Evolutionary conservation across 2,113 vertebrate genomes (phyloP), one percentile per base, ranked within the genome.

Genomic region (Macrotus californicus): DNA sequence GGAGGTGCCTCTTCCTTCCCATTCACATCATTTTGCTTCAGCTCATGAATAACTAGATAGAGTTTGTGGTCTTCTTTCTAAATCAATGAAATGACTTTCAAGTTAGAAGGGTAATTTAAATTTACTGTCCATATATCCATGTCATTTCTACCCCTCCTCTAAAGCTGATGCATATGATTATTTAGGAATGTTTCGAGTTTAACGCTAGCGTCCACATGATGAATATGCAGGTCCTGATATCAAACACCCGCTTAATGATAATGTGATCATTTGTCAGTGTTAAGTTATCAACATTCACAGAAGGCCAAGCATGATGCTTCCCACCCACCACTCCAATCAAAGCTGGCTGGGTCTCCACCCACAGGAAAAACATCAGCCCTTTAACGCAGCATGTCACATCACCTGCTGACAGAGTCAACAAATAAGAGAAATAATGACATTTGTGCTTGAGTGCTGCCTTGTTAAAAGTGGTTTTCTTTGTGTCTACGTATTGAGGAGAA

Each of bases 11-110:
- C 52, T 83, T 89, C 29, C 83, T 66, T 88, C 24, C 31, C 19
- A 69, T 82, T 94, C 50, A 86, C 81, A 76, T 93, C 91, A 89
- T 85, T 81, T 87, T n/a, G 92, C 61, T 92, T 94, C 36, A 80
- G 61, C 56, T 96, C 87, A 97, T 88, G 85, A 95, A 96, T 94
- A 93, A 94, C 81, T 85, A 93, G 61, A 94, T 86, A 48, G 41
- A 77, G 79, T 94, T 85, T 80, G 86, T 86, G 41, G 61, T 94
- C 94, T 93, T 93, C 85, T 97, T 96, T 96, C 93, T 46, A 95
- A 95, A 96, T 94, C 94, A 97, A 96, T 91, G 86, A 96, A 94
- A 94, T 88, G 92, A 96, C 96, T 96, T 97, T 95, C 90, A 93
- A 88, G 83, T 85, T 95, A 86, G 89, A 93, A 91, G 83, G 26